Percentiles rank a stretch among this genome's conserved stretches.
Evolutionary conservation across 2,888 invertebrate genomes (phyloP).

Genomic region (Tenodera sinensis): DNA sequence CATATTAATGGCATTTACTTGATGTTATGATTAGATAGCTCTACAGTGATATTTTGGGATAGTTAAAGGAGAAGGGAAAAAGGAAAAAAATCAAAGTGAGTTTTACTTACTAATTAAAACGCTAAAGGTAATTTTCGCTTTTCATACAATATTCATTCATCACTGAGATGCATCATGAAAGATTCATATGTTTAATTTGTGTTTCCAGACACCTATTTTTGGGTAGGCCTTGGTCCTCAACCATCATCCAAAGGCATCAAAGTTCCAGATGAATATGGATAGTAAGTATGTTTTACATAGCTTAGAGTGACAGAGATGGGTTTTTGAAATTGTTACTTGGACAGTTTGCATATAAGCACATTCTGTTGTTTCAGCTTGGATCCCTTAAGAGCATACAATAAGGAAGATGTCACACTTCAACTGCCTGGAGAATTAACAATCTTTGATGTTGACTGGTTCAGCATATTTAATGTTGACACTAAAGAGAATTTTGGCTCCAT

Average conservation of each 20-base stretch:
- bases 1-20: too few species aligned
- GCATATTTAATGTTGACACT: slow-evolving; percentile 68
- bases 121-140: background rate
- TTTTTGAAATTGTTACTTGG: background rate
- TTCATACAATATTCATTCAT: background rate
- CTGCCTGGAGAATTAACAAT: slow-evolving; percentile 80
- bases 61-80: too few species aligned
- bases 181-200: background rate
- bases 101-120: background rate
- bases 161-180: background rate
- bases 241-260: slow-evolving; percentile 76
- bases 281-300: slow-evolving; percentile 62
- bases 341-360: background rate
- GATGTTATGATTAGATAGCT: too few species aligned
- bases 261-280: slow-evolving; percentile 88
- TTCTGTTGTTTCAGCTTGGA: slow-evolving; percentile 61
- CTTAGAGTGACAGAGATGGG: background rate
- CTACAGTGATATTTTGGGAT: too few species aligned
- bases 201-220: slow-evolving; percentile 68
- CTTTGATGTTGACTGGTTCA: slow-evolving; percentile 80
- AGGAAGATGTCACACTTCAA: slow-evolving; percentile 68
- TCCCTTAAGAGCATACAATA: slow-evolving; percentile 66
- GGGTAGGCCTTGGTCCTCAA: slow-evolving; percentile 85
- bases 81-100: background rate
- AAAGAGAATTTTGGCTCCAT: slow-evolving; percentile 69